Percentiles rank a stretch among this genome's conserved stretches.
These are phyloP conservation scores for Erebia aethiops DNA, from an alignment of 2,888 invertebrate species.

Conservation along the genomic window DNA sequence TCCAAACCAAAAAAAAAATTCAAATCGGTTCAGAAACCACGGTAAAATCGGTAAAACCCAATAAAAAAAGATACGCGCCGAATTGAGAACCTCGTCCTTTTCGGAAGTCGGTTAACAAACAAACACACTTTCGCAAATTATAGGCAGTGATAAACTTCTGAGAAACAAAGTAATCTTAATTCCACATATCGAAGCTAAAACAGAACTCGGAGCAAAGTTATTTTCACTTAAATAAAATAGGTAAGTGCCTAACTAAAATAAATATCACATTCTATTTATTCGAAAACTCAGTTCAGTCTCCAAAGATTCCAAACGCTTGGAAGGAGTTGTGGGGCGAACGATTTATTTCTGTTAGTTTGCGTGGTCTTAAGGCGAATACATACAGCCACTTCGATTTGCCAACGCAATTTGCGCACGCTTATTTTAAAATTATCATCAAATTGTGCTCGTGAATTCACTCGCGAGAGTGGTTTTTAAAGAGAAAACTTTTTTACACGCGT, in stretches of 20 bases:
- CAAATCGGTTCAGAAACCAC: too few relatives aligned
- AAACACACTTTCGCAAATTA: too few relatives aligned
- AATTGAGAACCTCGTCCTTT: too few relatives aligned
- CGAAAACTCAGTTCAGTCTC: constrained; percentile 28
- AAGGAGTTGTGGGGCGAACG: constrained; percentile 48
- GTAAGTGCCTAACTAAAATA: constrained; percentile 11
- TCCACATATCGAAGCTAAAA: background rate
- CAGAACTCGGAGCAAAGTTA: background rate
- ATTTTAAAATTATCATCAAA: background rate
- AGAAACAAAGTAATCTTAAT: background rate
- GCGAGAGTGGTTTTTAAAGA: too few relatives aligned
- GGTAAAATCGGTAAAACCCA: too few relatives aligned
- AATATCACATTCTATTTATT: constrained; percentile 19
- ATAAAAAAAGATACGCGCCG: too few relatives aligned
- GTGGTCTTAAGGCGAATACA: constrained; percentile 22
- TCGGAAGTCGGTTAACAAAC: too few relatives aligned
- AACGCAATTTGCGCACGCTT: background rate
- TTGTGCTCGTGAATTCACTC: too few relatives aligned
- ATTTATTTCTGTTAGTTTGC: constrained; percentile 69
- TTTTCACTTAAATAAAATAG: background rate
- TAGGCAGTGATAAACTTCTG: background rate
- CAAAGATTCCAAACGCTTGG: constrained; percentile 30
- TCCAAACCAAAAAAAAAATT: too few relatives aligned
- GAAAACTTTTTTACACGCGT: too few relatives aligned
- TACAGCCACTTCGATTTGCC: background rate